Percentiles rank a stretch among this genome's conserved stretches.
phyloP scores from a whole-genome alignment of 1,140 invertebrate genomes.

The Hetaerina americana region DNA sequence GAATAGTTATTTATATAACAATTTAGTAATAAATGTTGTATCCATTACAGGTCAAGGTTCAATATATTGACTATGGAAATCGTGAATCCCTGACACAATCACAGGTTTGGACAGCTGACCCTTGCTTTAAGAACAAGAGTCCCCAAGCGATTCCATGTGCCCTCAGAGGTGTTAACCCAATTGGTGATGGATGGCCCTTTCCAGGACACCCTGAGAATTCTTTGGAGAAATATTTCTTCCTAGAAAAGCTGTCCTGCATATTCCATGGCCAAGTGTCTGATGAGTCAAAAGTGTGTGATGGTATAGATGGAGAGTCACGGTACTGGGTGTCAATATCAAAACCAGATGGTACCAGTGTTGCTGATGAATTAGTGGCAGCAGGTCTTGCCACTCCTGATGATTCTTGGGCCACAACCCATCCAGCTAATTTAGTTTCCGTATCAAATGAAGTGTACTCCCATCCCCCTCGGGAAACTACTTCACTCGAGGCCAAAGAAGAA shows the following conservation, averaged over 20 bases:
- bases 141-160: conserved; percentile 52
- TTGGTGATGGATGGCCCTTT: conserved; percentile 33
- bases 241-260: conserved; percentile 37
- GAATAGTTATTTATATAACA: no score
- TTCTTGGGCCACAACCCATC: no score
- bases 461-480: no score
- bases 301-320: conserved; percentile 26
- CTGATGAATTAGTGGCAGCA: conserved; percentile 27
- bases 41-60: conserved; percentile 33
- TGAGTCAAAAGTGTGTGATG: background rate
- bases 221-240: conserved; percentile 41
- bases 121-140: conserved; percentile 47
- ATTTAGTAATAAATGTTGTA: no score
- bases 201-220: conserved; percentile 22
- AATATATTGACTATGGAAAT: conserved; percentile 65
- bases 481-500: no score
- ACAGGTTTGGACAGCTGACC: conserved; percentile 52
- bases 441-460: no score
- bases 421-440: no score
- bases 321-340: conserved; percentile 37
- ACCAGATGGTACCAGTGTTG: conserved; percentile 29
- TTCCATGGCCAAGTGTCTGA: conserved; percentile 26
- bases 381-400: no score
- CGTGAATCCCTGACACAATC: conserved; percentile 37
- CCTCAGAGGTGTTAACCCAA: conserved; percentile 39